Evolutionary conservation across 2,113 vertebrate species (phyloP), one percentile per base, ranked within the genome.

Genomic region (Emydura subglobosa): DNA sequence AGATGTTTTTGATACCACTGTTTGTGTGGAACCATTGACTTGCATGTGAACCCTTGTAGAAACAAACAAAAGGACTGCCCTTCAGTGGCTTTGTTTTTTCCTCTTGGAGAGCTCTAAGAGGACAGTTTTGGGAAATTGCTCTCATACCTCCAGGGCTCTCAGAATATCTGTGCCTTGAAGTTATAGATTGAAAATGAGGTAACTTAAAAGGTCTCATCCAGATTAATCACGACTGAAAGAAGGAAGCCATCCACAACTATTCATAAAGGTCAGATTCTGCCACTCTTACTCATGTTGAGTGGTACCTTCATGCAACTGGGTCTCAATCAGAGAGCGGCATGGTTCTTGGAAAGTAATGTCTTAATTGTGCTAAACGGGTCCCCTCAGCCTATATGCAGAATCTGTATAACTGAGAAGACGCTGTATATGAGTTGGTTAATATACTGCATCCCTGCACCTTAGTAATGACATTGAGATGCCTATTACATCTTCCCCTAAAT

Each of bases 341-440:
- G 34, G 2, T 9, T 39, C 65, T 72, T 72, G 65, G n/a, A 72
- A 72, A 72, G 19, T 72, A 72, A 72, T 17, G 34, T 39, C n/a
- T 72, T 72, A 22, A 72, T n/a, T 39, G 39, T 72, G n/a, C 16
- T 16, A 72, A 72, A 72, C 19, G 19, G 57, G 21, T 21, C 50
- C 39, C 54, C 22, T 57, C 29, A 22, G 25, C 14, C 25, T 42
- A 54, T 83, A 25, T 44, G n/a, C 53, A 27, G 7, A 51, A n/a
- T 54, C 14, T 25, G 54, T 42, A 57, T 57, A 83, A 83, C 10
- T n/a, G 51, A n/a, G 24, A 19, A 83, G n/a, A 83, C 14, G n/a
- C 34, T 53, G 54, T 6, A 53, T 11, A 53, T 81, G 21, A 81
- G 17, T 19, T 34, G 50, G 12, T 68, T 72, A n/a, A 0, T 0